Percentiles rank a stretch among this genome's conserved stretches.
Conservation (phyloP, 2,888 invertebrate genomes). For the Sisyra nigra region DNA sequence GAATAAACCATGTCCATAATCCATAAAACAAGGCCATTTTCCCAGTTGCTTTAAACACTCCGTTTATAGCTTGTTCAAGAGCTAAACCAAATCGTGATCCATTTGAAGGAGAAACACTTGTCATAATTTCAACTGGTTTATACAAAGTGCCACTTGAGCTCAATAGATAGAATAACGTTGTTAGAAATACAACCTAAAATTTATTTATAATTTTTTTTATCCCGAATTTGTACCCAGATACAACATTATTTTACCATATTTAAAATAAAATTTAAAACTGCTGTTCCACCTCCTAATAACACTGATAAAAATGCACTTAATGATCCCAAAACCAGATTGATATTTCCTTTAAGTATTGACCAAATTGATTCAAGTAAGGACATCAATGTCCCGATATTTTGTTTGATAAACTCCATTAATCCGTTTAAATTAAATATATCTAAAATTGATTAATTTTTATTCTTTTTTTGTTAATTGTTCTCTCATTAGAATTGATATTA, state of each 20-base stretch:
- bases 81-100: constrained; percentile 66
- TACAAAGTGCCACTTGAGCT: constrained; percentile 74
- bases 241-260: constrained; percentile 49
- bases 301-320: constrained; percentile 77
- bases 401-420: constrained; percentile 66
- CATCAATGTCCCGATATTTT: constrained; percentile 77
- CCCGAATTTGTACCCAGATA: neutral
- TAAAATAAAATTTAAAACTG: constrained; percentile 71
- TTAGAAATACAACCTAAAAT: constrained; percentile 84
- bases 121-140: constrained; percentile 82
- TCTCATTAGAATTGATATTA: no score
- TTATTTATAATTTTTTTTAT: no score
- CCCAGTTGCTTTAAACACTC: constrained; percentile 89
- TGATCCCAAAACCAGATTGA: constrained; percentile 69
- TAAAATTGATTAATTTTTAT: constrained; percentile 20
- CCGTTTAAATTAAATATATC: constrained; percentile 57
- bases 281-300: constrained; percentile 77
- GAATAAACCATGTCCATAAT: constrained; percentile 95
- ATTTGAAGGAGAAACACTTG: constrained; percentile 62
- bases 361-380: constrained; percentile 77
- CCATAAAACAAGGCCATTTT: constrained; percentile 97
- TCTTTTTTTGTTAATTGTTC: neutral
- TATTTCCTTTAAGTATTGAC: constrained; percentile 84
- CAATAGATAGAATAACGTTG: constrained; percentile 88
- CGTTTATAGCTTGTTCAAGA: constrained; percentile 75